phyloP scores from a whole-genome alignment of 2,113 vertebrate species.

The Dunckerocampus dactyliophorus region DNA sequence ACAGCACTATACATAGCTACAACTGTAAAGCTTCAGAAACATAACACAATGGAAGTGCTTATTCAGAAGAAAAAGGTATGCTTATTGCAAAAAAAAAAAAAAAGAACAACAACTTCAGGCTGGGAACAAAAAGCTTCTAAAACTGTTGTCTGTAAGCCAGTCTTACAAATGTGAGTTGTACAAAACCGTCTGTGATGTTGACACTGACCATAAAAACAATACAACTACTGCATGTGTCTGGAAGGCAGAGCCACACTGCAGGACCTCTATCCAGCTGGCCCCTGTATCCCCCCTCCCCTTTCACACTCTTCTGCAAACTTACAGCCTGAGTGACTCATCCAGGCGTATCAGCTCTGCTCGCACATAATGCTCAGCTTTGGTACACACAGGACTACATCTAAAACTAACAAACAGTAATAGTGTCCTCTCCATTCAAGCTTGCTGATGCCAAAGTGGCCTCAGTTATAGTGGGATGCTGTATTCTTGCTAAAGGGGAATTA shows the following conservation, averaged over 20 bases:
- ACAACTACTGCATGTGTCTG: constrained; percentile 36
- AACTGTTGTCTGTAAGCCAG: constrained; percentile 4
- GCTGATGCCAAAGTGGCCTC: neutral
- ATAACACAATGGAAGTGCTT: neutral
- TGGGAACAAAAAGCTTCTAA: constrained; percentile 2
- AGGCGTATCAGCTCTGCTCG: constrained; percentile 62
- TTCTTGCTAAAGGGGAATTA: no score
- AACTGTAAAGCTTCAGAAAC: neutral
- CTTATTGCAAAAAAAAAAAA: constrained; percentile 20
- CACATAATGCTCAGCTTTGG: constrained; percentile 39
- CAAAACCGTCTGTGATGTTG: constrained; percentile 28
- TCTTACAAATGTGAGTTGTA: constrained; percentile 13
- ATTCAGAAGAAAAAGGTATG: neutral
- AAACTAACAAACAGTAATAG: constrained; percentile 17
- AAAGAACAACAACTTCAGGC: constrained; percentile 18
- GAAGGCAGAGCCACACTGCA: constrained; percentile 44
- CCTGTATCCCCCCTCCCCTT: constrained; percentile 46
- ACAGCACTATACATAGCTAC: neutral
- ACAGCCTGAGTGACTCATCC: constrained; percentile 77
- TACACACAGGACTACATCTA: constrained; percentile 6
- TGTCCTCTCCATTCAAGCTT: neutral
- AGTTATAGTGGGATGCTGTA: neutral
- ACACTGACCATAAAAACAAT: constrained; percentile 19
- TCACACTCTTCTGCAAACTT: constrained; percentile 74
- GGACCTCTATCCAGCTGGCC: constrained; percentile 59